Conservation (phyloP, 2,113 vertebrate genomes). For the Podarcis muralis region DNA sequence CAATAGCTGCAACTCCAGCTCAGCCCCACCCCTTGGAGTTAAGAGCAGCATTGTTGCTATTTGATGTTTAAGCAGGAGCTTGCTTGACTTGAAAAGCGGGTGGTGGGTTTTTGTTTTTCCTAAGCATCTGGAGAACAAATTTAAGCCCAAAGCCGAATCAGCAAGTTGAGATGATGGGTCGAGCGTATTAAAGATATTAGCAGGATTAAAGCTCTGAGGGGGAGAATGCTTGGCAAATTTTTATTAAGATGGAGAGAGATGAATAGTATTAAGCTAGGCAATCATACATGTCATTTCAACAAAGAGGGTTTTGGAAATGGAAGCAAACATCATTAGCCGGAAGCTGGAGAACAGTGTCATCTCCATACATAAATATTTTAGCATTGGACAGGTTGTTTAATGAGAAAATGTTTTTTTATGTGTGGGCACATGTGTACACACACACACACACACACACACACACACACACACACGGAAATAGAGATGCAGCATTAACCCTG, state of each 20-base stretch:
- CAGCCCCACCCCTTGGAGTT: background rate
- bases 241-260: slow-evolving; percentile 65
- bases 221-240: slow-evolving; percentile 24
- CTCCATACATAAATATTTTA: slow-evolving; percentile 63
- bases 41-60: slow-evolving; percentile 48
- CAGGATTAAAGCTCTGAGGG: slow-evolving; percentile 57
- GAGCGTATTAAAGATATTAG: slow-evolving; percentile 50
- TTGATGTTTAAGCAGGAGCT: slow-evolving; percentile 34
- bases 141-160: slow-evolving; percentile 46
- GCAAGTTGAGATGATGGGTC: slow-evolving; percentile 40
- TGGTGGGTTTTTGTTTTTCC: background rate
- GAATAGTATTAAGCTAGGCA: slow-evolving; percentile 56
- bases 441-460: background rate
- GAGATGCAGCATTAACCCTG: slow-evolving; percentile 1
- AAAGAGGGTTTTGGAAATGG: slow-evolving; percentile 50
- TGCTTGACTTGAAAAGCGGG: slow-evolving; percentile 29
- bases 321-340: slow-evolving; percentile 61
- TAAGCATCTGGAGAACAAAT: slow-evolving; percentile 45
- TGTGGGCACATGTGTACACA: background rate
- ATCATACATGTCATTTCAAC: slow-evolving; percentile 54
- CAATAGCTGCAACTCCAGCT: background rate
- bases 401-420: background rate
- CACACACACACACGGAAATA: background rate
- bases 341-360: slow-evolving; percentile 48
- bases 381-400: slow-evolving; percentile 19